A percentile compares a stretch with the other conserved stretches of the same genome.
These are phyloP conservation scores for Sturmia bella DNA, from an alignment of 2,888 invertebrate genomes.

Conservation along the genomic window DNA sequence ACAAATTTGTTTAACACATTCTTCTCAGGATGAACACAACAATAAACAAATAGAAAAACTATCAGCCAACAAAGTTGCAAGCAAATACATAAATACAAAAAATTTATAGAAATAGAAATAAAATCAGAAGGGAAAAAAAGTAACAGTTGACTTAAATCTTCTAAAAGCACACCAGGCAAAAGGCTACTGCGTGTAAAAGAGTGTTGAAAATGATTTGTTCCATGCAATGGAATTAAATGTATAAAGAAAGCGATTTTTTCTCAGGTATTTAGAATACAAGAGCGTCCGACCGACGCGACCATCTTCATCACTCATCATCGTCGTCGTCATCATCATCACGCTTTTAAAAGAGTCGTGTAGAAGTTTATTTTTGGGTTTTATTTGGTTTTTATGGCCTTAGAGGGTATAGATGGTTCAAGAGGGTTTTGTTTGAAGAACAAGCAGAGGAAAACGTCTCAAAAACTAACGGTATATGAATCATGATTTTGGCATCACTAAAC, in stretches of 20 bases:
- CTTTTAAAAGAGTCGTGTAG: constrained; percentile 38
- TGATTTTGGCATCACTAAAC: constrained; percentile 80
- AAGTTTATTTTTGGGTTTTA: constrained; percentile 54
- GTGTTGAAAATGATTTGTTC: constrained; percentile 65
- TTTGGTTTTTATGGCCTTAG: constrained; percentile 30
- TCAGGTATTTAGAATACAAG: constrained; percentile 29
- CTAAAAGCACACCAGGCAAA: background rate
- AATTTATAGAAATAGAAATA: no score
- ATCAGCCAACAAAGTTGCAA: constrained; percentile 54
- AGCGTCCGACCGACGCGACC: background rate
- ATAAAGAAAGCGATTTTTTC: constrained; percentile 11
- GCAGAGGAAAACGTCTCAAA: constrained; percentile 56
- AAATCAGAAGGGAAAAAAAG: background rate
- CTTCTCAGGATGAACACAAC: constrained; percentile 39
- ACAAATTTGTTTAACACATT: constrained; percentile 77
- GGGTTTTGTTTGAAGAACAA: constrained; percentile 14
- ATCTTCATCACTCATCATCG: background rate
- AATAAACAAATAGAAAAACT: constrained; percentile 23
- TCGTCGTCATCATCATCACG: constrained; percentile 31
- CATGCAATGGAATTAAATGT: constrained; percentile 28
- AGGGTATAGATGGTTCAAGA: constrained; percentile 32
- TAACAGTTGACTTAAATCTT: constrained; percentile 2
- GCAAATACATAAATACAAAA: constrained; percentile 2
- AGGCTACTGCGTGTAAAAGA: constrained; percentile 47
- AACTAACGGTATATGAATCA: constrained; percentile 82